These are phyloP conservation scores for Linepithema humile DNA, from an alignment of 1,140 invertebrate species.

Conservation along the genomic window DNA sequence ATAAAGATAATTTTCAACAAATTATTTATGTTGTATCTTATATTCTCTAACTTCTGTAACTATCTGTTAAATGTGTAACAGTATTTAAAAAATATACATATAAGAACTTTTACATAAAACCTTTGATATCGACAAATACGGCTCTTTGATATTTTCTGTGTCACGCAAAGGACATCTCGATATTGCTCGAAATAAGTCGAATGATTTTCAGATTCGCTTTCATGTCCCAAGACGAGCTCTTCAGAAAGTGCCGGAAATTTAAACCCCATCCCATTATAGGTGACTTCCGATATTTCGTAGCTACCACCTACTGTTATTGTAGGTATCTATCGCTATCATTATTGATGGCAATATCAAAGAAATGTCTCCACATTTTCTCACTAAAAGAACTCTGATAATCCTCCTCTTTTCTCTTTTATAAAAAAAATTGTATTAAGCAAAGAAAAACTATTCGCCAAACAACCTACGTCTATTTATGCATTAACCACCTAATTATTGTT, in stretches of 20 bases:
- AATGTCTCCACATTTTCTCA: conserved; percentile 33
- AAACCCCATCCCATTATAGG: conserved; percentile 66
- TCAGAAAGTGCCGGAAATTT: conserved; percentile 64
- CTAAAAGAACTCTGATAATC: not conserved
- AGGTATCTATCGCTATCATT: conserved; percentile 57
- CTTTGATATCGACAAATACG: not conserved
- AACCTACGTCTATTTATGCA: not conserved
- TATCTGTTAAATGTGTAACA: not conserved
- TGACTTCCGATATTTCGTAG: conserved; percentile 68
- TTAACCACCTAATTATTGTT: not conserved
- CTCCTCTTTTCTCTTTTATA: not conserved
- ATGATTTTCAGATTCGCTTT: conserved; percentile 50
- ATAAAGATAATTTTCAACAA: too few species aligned
- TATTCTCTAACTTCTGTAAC: not conserved
- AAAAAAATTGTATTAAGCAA: not conserved
- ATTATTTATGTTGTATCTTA: not conserved
- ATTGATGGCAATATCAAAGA: conserved; percentile 49
- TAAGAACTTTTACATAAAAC: not conserved
- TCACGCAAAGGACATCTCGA: not conserved
- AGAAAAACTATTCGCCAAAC: not conserved
- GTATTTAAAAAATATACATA: not conserved
- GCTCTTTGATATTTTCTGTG: not conserved
- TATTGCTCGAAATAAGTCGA: conserved; percentile 10
- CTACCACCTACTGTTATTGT: conserved; percentile 51
- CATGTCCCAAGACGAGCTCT: not conserved